Conservation (phyloP, 2,797 vertebrate genomes). For the Coregonus ussuriensis region DNA sequence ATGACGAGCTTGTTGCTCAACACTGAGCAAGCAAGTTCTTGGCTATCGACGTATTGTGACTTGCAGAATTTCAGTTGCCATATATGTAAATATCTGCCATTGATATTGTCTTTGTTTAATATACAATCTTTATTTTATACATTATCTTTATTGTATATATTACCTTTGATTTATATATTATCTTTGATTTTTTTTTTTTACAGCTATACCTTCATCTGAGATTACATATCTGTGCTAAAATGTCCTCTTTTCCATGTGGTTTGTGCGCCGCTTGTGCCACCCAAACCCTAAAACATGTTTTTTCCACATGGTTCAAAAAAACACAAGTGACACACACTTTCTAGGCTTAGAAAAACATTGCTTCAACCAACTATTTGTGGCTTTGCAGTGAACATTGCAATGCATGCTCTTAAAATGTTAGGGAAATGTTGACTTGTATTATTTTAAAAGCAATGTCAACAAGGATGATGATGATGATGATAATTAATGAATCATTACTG, state of each 20-base stretch:
- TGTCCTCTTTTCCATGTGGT: slow-evolving; percentile 65
- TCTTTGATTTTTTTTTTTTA: no score
- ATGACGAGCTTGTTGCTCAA: slow-evolving; percentile 61
- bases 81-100: slow-evolving; percentile 9
- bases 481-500: slow-evolving; percentile 1
- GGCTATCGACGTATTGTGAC: slow-evolving; percentile 49
- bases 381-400: slow-evolving; percentile 47
- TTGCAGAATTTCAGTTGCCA: slow-evolving; percentile 50
- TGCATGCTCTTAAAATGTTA: slow-evolving; percentile 44
- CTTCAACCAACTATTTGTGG: slow-evolving; percentile 52
- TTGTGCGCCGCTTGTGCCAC: slow-evolving; percentile 67
- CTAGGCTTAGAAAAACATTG: slow-evolving; percentile 47
- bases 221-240: slow-evolving; percentile 56
- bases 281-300: slow-evolving; percentile 67
- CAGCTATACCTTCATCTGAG: not conserved
- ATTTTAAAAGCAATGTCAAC: slow-evolving; percentile 24
- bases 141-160: no score
- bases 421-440: slow-evolving; percentile 35
- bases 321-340: slow-evolving; percentile 60
- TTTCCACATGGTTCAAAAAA: slow-evolving; percentile 63
- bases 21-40: slow-evolving; percentile 46
- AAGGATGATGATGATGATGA: not conserved
- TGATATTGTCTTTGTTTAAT: slow-evolving; percentile 42
- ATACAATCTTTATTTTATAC: no score
- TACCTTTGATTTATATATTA: no score